Conservation (phyloP, 2,113 vertebrate genomes). For the Tursiops truncatus region DNA sequence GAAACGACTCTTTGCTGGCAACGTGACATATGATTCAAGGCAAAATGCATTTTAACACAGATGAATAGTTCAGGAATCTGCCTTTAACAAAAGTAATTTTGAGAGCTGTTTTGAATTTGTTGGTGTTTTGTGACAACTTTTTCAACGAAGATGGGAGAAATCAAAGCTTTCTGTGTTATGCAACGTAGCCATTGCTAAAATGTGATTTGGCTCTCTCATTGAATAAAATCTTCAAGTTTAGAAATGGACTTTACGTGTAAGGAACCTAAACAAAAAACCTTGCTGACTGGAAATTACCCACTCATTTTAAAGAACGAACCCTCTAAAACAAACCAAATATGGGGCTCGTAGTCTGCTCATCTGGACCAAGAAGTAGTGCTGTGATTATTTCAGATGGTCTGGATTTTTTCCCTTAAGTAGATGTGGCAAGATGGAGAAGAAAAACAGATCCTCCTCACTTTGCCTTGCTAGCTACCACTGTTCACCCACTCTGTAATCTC, state of each 20-base stretch:
- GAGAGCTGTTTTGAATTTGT: constrained; percentile 86
- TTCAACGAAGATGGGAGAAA: constrained; percentile 73
- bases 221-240: constrained; percentile 47
- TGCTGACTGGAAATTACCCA: constrained; percentile 7
- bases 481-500: not conserved
- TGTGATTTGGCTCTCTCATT: constrained; percentile 1
- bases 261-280: not conserved
- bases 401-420: constrained; percentile 37
- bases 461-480: not conserved
- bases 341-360: not conserved
- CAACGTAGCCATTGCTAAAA: constrained; percentile 67
- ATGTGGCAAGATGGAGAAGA: not conserved
- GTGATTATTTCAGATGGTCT: constrained; percentile 42
- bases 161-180: constrained; percentile 62
- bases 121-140: constrained; percentile 86
- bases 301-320: constrained; percentile 29
- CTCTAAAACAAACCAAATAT: constrained; percentile 37
- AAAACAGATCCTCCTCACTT: not conserved
- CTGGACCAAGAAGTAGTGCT: not conserved
- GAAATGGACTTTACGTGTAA: constrained; percentile 47
- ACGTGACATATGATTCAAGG: constrained; percentile 89
- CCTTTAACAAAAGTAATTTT: constrained; percentile 87
- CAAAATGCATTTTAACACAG: constrained; percentile 90
- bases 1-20: constrained; percentile 90
- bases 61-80: constrained; percentile 88